Percentiles rank a stretch among this genome's conserved stretches.
Conservation (phyloP, 2,797 vertebrate species). For the Triplophysa yarkandensis region DNA sequence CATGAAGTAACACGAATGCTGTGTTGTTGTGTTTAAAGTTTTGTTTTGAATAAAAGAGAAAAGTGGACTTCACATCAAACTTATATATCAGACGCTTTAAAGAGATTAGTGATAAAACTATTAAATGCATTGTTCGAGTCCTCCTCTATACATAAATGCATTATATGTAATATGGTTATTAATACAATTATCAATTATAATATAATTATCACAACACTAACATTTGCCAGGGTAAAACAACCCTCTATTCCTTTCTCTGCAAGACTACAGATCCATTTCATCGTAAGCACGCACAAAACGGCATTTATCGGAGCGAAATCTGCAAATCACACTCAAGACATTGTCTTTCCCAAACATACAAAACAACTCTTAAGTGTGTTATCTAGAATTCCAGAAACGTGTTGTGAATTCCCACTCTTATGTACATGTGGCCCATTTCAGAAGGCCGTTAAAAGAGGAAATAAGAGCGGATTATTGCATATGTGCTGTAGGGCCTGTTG, state of each 20-base stretch:
- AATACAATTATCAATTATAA: too few relatives aligned
- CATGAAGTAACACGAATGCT: too few relatives aligned
- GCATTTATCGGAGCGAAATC: not conserved
- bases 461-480: constrained; percentile 34
- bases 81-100: too few relatives aligned
- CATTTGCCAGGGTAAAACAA: too few relatives aligned
- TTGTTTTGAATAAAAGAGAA: too few relatives aligned
- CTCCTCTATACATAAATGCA: too few relatives aligned
- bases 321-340: not conserved
- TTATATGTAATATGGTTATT: too few relatives aligned
- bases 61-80: too few relatives aligned
- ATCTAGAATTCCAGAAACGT: not conserved
- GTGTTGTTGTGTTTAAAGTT: too few relatives aligned
- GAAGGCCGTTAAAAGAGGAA: constrained; percentile 1
- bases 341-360: not conserved
- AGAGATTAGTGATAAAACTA: too few relatives aligned
- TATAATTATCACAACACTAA: too few relatives aligned
- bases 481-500: constrained; percentile 60
- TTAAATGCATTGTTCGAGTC: too few relatives aligned
- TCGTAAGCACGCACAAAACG: not conserved
- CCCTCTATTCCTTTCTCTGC: not conserved
- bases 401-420: not conserved
- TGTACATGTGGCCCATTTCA: not conserved
- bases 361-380: not conserved
- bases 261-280: not conserved